phyloP scores from a whole-genome alignment of 2,113 vertebrate genomes.

The Epinephelus fuscoguttatus region DNA sequence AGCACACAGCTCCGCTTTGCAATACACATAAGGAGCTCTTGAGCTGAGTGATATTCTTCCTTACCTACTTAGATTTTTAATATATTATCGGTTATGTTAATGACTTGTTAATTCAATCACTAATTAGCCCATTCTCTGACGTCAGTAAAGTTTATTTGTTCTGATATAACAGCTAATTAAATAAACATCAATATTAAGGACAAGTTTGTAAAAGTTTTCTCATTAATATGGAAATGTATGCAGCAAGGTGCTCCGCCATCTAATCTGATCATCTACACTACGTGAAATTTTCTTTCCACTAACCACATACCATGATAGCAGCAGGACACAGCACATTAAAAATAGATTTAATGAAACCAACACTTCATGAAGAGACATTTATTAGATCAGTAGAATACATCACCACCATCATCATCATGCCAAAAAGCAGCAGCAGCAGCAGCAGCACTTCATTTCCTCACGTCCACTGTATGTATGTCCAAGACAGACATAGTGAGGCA shows the following conservation, averaged over 20 bases:
- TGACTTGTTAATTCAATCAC: slow-evolving; percentile 6
- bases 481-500: slow-evolving; percentile 36
- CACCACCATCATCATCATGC: slow-evolving; percentile 89
- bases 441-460: slow-evolving; percentile 89
- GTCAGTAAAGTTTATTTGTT: neutral
- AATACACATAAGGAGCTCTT: slow-evolving; percentile 1
- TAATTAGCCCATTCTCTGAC: neutral
- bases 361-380: slow-evolving; percentile 95
- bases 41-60: neutral
- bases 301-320: slow-evolving; percentile 15
- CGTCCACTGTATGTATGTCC: slow-evolving; percentile 70
- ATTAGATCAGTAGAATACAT: slow-evolving; percentile 97
- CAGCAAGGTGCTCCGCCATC: neutral
- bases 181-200: neutral
- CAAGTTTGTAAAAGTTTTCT: slow-evolving; percentile 7
- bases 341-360: slow-evolving; percentile 80
- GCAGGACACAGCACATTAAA: slow-evolving; percentile 25
- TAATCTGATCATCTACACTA: slow-evolving; percentile 45
- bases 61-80: slow-evolving; percentile 9
- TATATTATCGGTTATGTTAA: slow-evolving; percentile 17
- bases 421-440: slow-evolving; percentile 85
- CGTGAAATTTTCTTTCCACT: slow-evolving; percentile 9
- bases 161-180: too few species aligned
- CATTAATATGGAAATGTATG: slow-evolving; percentile 11
- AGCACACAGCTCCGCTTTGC: slow-evolving; percentile 29